Evolutionary conservation across 2,888 invertebrate genomes (phyloP), one percentile per base, ranked within the genome.

Genomic region (Drosophila demipolita): DNA sequence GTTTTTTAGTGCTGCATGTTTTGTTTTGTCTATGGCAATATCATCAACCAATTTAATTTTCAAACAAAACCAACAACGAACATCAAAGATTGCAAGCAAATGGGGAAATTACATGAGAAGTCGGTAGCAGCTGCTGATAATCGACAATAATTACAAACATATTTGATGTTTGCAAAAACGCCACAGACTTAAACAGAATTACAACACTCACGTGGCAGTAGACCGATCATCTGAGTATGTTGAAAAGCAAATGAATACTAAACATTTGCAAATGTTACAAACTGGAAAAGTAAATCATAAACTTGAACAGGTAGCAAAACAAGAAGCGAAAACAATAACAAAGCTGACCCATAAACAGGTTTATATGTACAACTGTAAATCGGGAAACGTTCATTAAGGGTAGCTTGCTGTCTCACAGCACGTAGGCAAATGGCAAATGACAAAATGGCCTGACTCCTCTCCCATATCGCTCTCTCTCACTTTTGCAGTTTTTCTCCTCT

Each of bases 321-420:
- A 40, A 26, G 61, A 49, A 9, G 38, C 33, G 58, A 77, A 70
- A 77, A 70, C 74, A 70, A 77, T 70, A 77, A 78, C 71, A 78
- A 72, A 50, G 55, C 40, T 65, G 66, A 71, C 75, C 71, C 66
- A 70, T 26, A 67, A 65, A 74, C 80, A 80, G 75, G 79, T 79
- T 15, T 23, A 79, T 36, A 50, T 40, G 38, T 20, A 29, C 53
- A 50, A 61, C 26, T 52, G 36, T 33, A 62, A 71, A 67, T 55
- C 60, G 63, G 69, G 52, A 67, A 75, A 45, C 48, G 67, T 71
- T 63, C 55, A 73, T 67, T 75, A 79, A 73, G 84, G 81, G 84
- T 86, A 71, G 84, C 79, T 81, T 81, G 66, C 79, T 86, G 86
- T 90, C 89, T 90, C 90, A 90, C 75, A 66, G 79, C 86, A 86